Conservation (phyloP, 2,113 vertebrate genomes). For the Gyps fulvus region DNA sequence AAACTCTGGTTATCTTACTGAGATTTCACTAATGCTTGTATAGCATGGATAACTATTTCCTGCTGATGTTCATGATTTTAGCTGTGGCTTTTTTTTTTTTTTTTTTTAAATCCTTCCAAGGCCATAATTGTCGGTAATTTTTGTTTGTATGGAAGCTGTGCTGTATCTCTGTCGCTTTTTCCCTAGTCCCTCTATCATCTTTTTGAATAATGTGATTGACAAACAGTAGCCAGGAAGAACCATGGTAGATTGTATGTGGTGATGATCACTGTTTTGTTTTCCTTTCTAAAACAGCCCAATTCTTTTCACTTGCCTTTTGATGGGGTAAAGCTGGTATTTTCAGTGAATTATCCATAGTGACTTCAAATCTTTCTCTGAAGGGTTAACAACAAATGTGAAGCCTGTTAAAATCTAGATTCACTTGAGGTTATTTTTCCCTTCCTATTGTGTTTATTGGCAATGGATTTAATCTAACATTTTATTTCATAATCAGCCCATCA, state of each 20-base stretch:
- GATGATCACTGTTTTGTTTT: background rate
- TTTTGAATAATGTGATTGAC: background rate
- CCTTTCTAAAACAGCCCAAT: background rate
- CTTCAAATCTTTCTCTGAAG: background rate
- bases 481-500: background rate
- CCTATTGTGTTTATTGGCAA: background rate
- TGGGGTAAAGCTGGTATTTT: background rate
- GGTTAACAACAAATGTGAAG: background rate
- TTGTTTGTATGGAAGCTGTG: background rate
- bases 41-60: background rate
- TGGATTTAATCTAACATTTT: background rate
- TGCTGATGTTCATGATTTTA: background rate
- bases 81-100: background rate
- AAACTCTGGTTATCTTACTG: background rate
- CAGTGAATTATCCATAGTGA: background rate
- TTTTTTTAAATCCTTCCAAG: background rate
- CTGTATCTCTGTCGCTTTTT: background rate
- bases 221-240: background rate
- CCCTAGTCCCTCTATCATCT: background rate
- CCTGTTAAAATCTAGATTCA: background rate
- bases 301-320: background rate
- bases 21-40: background rate
- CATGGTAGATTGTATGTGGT: accelerated
- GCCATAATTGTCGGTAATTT: background rate
- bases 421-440: background rate